Percentiles rank a stretch among this genome's conserved stretches.
Conservation (phyloP, 2,888 invertebrate species). For the Pseudoips prasinana region DNA sequence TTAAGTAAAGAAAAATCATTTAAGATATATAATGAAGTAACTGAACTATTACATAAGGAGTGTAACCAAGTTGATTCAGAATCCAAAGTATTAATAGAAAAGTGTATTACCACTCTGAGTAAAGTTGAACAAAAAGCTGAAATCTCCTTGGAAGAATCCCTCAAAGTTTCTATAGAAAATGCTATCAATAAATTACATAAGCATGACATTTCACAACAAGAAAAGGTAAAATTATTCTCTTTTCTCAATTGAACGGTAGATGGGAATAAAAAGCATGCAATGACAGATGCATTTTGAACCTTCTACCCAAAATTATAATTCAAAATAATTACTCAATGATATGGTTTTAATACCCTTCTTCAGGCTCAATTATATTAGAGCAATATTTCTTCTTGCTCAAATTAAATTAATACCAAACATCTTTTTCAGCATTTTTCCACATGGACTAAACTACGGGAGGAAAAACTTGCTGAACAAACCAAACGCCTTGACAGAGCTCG, state of each 20-base stretch:
- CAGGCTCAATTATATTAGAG: no score
- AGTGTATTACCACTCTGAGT: slow-evolving; percentile 44
- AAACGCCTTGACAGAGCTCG: slow-evolving; percentile 81
- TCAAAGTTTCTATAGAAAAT: slow-evolving; percentile 77
- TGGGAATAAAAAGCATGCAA: no score
- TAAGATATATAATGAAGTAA: slow-evolving; percentile 56
- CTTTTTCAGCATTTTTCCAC: no score
- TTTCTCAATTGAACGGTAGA: no score
- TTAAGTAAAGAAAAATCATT: slow-evolving; percentile 40
- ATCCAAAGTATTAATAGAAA: slow-evolving; percentile 39
- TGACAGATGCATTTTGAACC: no score
- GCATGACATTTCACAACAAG: slow-evolving; percentile 82
- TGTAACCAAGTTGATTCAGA: slow-evolving; percentile 35
- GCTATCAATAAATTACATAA: slow-evolving; percentile 79
- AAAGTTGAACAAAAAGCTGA: slow-evolving; percentile 27
- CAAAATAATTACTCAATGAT: no score
- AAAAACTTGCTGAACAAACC: slow-evolving; percentile 82
- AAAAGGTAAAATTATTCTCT: slow-evolving; percentile 62
- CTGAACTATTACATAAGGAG: slow-evolving; percentile 50
- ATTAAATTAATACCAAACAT: no score
- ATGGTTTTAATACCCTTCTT: no score
- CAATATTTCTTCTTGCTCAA: no score
- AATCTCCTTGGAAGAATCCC: slow-evolving; percentile 60
- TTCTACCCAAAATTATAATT: no score
- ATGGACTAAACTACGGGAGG: slow-evolving; percentile 82